Evolutionary conservation across 92 coral and sea anemone species (phyloP), one percentile per base, ranked within the genome.

Genomic region (Epizoanthus illoricatus): DNA sequence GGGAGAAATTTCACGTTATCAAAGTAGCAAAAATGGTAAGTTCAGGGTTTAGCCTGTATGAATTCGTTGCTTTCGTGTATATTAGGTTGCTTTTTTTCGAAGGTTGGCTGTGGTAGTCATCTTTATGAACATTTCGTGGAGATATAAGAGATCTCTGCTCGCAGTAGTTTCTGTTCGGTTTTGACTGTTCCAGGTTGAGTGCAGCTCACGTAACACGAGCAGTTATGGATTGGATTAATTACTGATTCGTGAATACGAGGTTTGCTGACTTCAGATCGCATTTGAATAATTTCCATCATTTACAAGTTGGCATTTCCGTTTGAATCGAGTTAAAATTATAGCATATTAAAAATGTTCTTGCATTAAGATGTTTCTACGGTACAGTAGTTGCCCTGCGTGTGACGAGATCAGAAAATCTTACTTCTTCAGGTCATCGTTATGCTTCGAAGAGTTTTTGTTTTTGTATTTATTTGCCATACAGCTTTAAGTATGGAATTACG

Each of bases 21-120:
- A 69, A 16, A n/a, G 71, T 16, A 63, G 59, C 41, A 76, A 43
- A 78, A 71, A 65, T 78, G 82, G 82, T 78, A 78, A 78, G 82
- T 41, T 62, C 76, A 43, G 28, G 23, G 2, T n/a, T n/a, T n/a
- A n/a, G n/a, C n/a, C n/a, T n/a, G n/a, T n/a, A n/a, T n/a, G n/a
- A n/a, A 11, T 43, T n/a, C 41, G 19, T 20, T 63, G 13, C 12
- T 78, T 21, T 15, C 63, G 33, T 6, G 57, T 11, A 18, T 4
- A 3, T 16, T 3, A n/a, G n/a, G 4, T 57, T 39, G 59, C 24
- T 66, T 19, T 3, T 15, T 39, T 41, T 43, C n/a, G 49, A 62
- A 78, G 71, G 20, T 59, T 19, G 10, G 17, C 15, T 41, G 7
- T 20, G 20, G 16, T 21, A 10, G 43, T n/a, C n/a, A n/a, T n/a